Conservation (phyloP, 2,888 invertebrate species). For the Cantharis rufa region DNA sequence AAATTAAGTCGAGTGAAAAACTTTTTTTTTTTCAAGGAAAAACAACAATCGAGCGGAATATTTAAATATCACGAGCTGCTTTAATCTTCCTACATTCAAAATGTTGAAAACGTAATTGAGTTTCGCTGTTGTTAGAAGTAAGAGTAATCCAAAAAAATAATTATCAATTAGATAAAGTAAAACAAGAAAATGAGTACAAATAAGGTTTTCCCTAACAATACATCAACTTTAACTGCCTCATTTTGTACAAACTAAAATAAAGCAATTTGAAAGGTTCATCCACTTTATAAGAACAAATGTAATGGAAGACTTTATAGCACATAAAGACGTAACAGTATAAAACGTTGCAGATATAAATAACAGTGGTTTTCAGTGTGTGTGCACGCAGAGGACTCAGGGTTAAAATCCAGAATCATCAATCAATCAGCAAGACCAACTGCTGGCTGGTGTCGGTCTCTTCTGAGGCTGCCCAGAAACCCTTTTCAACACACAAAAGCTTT, state of each 20-base stretch:
- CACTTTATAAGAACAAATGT: slow-evolving; percentile 17
- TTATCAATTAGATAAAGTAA: background rate
- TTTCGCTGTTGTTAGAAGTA: background rate
- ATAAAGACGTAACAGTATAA: slow-evolving; percentile 18
- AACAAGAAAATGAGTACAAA: background rate
- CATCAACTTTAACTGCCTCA: background rate
- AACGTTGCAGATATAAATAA: slow-evolving; percentile 22
- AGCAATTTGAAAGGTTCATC: slow-evolving; percentile 15
- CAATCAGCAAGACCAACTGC: slow-evolving; percentile 19
- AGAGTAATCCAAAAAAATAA: background rate
- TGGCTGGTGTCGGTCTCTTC: slow-evolving; percentile 4
- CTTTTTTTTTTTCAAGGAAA: background rate
- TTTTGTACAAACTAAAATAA: background rate
- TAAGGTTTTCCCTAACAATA: background rate
- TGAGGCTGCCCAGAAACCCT: slow-evolving; percentile 1
- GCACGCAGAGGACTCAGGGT: slow-evolving; percentile 14
- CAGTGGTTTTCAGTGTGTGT: slow-evolving; percentile 13
- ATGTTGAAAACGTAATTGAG: background rate
- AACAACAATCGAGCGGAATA: background rate
- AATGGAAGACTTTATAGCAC: slow-evolving; percentile 21
- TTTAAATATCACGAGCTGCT: background rate
- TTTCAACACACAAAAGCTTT: background rate
- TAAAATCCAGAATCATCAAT: slow-evolving; percentile 21
- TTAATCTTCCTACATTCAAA: background rate
- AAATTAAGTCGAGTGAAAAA: background rate